Conservation (phyloP, 2,113 vertebrate genomes). For the Saguinus midas region DNA sequence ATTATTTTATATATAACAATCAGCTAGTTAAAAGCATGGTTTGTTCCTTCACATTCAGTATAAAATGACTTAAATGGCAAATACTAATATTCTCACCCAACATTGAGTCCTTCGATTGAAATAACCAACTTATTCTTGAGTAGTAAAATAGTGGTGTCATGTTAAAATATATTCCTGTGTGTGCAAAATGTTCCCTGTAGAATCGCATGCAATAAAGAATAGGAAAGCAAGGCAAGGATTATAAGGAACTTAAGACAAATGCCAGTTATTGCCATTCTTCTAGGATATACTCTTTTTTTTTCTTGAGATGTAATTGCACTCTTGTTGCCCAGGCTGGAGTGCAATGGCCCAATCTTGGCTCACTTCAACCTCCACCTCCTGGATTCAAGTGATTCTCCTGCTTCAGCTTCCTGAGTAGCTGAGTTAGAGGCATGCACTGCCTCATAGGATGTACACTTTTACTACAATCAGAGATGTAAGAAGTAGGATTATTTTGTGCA, state of each 20-base stretch:
- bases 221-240: constrained; percentile 26
- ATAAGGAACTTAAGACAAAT: neutral
- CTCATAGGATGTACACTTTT: too few relatives aligned
- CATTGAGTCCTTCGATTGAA: neutral
- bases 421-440: too few relatives aligned
- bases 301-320: too few relatives aligned
- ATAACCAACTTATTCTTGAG: neutral
- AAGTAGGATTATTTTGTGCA: neutral
- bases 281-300: neutral
- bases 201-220: neutral
- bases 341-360: too few relatives aligned
- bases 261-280: neutral
- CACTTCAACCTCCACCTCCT: too few relatives aligned
- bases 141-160: neutral
- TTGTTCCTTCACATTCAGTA: neutral
- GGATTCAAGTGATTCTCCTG: too few relatives aligned
- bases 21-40: neutral
- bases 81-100: neutral
- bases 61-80: neutral
- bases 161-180: neutral
- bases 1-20: neutral
- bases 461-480: neutral
- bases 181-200: neutral
- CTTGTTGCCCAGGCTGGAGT: too few relatives aligned
- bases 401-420: too few relatives aligned